Evolutionary conservation across 2,888 invertebrate genomes (phyloP).

Genomic region (Philopedon plagiatum): DNA sequence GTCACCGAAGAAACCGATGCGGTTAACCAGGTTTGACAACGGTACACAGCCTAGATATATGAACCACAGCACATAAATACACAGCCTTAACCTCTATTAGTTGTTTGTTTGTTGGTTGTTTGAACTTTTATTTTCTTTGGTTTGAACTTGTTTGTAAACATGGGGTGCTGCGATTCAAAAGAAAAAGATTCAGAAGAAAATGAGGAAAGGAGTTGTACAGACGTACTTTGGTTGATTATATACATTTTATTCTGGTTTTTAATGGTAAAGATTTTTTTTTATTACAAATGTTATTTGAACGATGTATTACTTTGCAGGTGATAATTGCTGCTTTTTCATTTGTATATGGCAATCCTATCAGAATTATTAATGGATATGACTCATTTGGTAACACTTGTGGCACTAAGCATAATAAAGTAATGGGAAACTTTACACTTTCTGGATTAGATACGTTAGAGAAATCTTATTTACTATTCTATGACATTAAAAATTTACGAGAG

Average conservation of each 20-base stretch:
- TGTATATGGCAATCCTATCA: constrained; percentile 88
- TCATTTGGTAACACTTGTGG: constrained; percentile 97
- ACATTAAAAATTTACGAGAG: constrained; percentile 80
- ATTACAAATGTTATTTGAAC: neutral
- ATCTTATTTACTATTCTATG: constrained; percentile 87
- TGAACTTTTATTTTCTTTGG: neutral
- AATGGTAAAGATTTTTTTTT: constrained; percentile 74
- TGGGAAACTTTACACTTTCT: constrained; percentile 81
- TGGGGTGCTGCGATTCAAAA: constrained; percentile 80
- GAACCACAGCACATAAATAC: no score
- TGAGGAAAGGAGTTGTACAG: constrained; percentile 82
- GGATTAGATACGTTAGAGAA: constrained; percentile 86
- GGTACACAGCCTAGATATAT: no score
- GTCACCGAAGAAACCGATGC: no score
- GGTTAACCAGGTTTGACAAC: no score
- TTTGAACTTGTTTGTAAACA: constrained; percentile 58
- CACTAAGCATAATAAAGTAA: constrained; percentile 81
- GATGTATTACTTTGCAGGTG: constrained; percentile 71
- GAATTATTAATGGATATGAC: constrained; percentile 92
- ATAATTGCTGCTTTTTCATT: constrained; percentile 89
- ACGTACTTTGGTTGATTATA: constrained; percentile 84
- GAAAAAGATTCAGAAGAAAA: constrained; percentile 65
- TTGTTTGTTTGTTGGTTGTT: no score
- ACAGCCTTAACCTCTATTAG: no score
- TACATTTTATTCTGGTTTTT: constrained; percentile 87